Percentiles rank a stretch among this genome's conserved stretches.
phyloP scores from a whole-genome alignment of 2,797 vertebrate genomes.

The Anguilla pacifica region DNA sequence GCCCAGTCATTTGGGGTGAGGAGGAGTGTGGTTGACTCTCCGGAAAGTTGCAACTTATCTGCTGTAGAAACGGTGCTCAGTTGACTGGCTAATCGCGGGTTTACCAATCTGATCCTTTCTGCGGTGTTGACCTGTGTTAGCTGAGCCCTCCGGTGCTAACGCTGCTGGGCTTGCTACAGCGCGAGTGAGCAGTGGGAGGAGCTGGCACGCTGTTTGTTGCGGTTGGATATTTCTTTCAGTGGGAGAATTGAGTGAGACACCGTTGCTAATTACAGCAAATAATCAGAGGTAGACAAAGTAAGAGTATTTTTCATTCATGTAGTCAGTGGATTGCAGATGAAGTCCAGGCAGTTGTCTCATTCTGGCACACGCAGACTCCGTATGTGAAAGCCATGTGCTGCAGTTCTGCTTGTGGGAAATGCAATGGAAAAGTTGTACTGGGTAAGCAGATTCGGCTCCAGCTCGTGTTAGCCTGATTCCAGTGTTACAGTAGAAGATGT shows the following conservation, averaged over 20 bases:
- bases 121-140: neutral
- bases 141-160: neutral
- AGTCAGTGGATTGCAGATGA: neutral
- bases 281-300: neutral
- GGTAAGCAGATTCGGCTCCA: conserved; percentile 52
- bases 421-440: neutral
- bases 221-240: neutral
- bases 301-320: neutral
- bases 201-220: neutral
- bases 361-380: neutral
- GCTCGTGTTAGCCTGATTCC: neutral
- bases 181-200: neutral
- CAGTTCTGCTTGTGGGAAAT: neutral
- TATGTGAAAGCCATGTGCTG: neutral
- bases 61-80: neutral
- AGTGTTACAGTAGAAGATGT: neutral
- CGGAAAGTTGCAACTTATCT: neutral
- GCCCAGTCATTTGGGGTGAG: neutral
- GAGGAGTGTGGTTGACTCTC: neutral
- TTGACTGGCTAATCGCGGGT: neutral
- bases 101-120: neutral
- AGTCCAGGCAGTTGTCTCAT: neutral
- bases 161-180: neutral
- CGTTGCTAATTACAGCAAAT: neutral
- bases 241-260: neutral